phyloP scores from a whole-genome alignment of 2,797 vertebrate species.

The Cossypha heuglini region DNA sequence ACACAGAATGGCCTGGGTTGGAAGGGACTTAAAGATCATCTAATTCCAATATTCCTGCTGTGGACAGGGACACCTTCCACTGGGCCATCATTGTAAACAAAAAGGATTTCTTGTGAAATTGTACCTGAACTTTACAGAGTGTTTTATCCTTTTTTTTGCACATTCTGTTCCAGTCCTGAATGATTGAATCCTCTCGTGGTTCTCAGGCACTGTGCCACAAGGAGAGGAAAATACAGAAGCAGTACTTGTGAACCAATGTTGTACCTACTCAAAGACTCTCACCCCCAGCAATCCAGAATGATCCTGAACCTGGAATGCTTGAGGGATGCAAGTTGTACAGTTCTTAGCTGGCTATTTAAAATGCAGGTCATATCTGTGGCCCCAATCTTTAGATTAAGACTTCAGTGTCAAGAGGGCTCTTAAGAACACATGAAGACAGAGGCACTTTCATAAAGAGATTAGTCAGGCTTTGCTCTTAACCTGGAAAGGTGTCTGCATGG shows the following conservation, averaged over 20 bases:
- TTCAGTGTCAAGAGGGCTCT: background rate
- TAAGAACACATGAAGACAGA: background rate
- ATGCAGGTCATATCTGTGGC: background rate
- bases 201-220: background rate
- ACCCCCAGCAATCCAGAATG: background rate
- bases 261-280: background rate
- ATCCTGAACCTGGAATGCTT: background rate
- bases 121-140: background rate
- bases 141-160: background rate
- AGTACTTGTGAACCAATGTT: background rate
- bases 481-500: constrained; percentile 20
- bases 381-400: constrained; percentile 53
- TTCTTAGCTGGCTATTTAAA: background rate
- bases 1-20: background rate
- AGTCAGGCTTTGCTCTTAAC: constrained; percentile 31
- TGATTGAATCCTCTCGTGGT: accelerated
- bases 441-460: constrained; percentile 41
- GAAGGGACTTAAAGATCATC: background rate
- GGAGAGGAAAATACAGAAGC: background rate
- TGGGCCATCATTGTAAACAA: background rate
- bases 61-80: background rate
- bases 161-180: background rate
- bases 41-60: background rate
- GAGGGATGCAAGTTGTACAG: background rate
- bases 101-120: background rate